Evolutionary conservation across 2,797 vertebrate species (phyloP), one percentile per base, ranked within the genome.

Genomic region (Siniperca obscura): DNA sequence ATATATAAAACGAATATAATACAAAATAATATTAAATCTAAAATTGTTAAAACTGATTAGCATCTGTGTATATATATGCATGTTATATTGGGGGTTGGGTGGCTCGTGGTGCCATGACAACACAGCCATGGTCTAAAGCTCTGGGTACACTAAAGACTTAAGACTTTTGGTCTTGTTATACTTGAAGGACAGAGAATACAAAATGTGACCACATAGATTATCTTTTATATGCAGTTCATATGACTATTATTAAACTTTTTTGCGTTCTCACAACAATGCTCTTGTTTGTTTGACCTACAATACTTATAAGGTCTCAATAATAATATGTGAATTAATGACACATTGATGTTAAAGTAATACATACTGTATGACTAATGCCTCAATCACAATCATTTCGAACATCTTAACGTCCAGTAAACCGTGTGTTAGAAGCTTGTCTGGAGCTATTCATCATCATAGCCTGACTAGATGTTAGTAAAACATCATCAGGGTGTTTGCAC

Each of bases 401-500:
- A 40, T 40, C 12, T 66, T 42, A 38, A 3, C 2, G 1, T 22
- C 8, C 42, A 25, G n/a, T 19, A 25, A 44, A 44, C 1, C 22
- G n/a, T 3, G 19, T n/a, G 10, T 5, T 62, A 22, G 22, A 81
- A 69, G 19, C n/a, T n/a, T 27, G 5, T 53, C 19, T 38, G 75
- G 4, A 50, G 70, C 25, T 27, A 17, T 53, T 14, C n/a, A 38
- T 55, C 60, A 65, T 0, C 8, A 9, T 11, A 16, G 27, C 5
- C 38, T 25, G 16, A 36, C 21, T 30, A 17, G 7, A 21, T 25
- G 6, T 48, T 38, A 44, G 70, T 50, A 10, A 70, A 83, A n/a
- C 25, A 55, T 70, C 52, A 73, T 52, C 34, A 76, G 44, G 52
- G 7, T 21, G 70, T 73, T 40, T 55, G 50, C 42, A 16, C 19